A percentile compares a stretch with the other conserved stretches of the same genome.
Conservation (phyloP, 2,113 vertebrate genomes). For the Syngnathus floridae region DNA sequence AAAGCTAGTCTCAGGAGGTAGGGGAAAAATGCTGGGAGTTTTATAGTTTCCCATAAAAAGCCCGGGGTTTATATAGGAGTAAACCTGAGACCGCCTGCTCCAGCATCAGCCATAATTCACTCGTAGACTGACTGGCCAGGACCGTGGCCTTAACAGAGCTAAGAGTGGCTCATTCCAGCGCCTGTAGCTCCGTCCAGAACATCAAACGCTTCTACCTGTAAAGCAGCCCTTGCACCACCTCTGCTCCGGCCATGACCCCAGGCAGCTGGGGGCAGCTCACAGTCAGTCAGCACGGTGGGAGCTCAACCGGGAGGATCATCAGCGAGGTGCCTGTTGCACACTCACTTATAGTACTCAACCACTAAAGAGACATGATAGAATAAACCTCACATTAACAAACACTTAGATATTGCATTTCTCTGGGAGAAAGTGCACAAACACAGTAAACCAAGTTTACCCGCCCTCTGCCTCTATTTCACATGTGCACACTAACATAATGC, state of each 20-base stretch:
- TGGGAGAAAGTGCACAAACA: constrained; percentile 22
- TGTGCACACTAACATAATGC: constrained; percentile 57
- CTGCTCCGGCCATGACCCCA: constrained; percentile 42
- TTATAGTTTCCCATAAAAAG: constrained; percentile 70
- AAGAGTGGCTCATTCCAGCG: constrained; percentile 22
- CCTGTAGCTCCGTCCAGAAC: constrained; percentile 41
- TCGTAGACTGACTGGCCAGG: constrained; percentile 53
- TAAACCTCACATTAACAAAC: not conserved
- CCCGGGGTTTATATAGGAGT: constrained; percentile 67
- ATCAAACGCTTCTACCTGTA: constrained; percentile 60
- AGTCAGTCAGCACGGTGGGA: constrained; percentile 29
- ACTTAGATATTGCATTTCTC: constrained; percentile 21
- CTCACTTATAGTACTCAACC: constrained; percentile 8
- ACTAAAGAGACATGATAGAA: not conserved
- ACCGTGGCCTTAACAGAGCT: constrained; percentile 45
- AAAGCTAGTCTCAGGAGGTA: constrained; percentile 62
- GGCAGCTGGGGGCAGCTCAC: constrained; percentile 33
- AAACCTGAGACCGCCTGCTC: constrained; percentile 62
- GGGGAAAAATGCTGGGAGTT: constrained; percentile 59
- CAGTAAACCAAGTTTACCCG: constrained; percentile 20
- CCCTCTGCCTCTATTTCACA: constrained; percentile 24
- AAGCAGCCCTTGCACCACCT: constrained; percentile 48
- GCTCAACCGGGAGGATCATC: constrained; percentile 21
- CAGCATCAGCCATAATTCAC: constrained; percentile 63
- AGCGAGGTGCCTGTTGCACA: constrained; percentile 16